phyloP scores from a whole-genome alignment of 2,888 invertebrate genomes.

The Phengaris arion region DNA sequence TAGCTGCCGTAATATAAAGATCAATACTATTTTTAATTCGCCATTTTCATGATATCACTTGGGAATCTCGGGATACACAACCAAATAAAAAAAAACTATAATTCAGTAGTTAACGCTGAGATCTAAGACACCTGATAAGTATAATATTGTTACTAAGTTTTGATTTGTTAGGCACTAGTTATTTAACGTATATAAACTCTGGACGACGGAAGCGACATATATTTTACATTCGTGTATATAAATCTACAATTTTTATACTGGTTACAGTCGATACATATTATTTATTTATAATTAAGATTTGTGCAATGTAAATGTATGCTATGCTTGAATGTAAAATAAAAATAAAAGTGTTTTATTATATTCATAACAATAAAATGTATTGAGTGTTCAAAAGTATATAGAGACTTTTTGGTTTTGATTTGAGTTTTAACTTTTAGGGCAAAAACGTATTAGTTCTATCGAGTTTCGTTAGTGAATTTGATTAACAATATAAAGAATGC shows the following conservation, averaged over 20 bases:
- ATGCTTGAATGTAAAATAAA: background rate
- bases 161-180: background rate
- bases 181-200: conserved; percentile 6
- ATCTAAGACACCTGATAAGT: conserved; percentile 66
- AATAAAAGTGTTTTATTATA: background rate
- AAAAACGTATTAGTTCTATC: too few relatives aligned
- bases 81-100: background rate
- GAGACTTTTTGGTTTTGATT: background rate
- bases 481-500: background rate
- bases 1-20: conserved; percentile 1
- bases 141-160: background rate
- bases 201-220: background rate
- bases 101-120: conserved; percentile 51
- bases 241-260: conserved; percentile 3
- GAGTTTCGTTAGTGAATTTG: background rate
- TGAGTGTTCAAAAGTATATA: background rate
- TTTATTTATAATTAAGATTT: conserved; percentile 12
- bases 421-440: background rate
- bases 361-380: background rate
- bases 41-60: background rate
- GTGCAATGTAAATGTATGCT: background rate
- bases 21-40: conserved; percentile 16
- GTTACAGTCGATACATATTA: background rate
- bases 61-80: background rate
- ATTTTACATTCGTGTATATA: conserved; percentile 1